A percentile compares a stretch with the other conserved stretches of the same genome.
phyloP scores from a whole-genome alignment of 2,888 invertebrate species.

The Oegoconia quadripuncta region DNA sequence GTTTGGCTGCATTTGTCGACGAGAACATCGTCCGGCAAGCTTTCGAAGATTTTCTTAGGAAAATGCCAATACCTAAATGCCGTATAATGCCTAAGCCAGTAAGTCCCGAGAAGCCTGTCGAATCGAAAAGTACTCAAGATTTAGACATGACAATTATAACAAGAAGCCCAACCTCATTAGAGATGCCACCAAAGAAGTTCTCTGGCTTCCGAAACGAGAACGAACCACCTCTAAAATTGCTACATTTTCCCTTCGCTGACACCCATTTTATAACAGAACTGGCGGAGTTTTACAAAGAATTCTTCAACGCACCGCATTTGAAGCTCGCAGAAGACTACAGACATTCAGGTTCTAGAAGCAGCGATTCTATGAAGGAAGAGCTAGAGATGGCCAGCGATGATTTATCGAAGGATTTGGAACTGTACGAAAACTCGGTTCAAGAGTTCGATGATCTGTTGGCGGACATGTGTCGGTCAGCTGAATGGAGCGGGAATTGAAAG shows the following conservation, averaged over 20 bases:
- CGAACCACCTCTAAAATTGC: constrained; percentile 83
- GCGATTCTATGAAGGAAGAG: constrained; percentile 36
- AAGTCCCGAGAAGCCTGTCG: constrained; percentile 27
- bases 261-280: constrained; percentile 85
- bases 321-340: constrained; percentile 49
- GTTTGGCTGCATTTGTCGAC: constrained; percentile 88
- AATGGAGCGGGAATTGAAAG: constrained; percentile 69
- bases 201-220: constrained; percentile 65
- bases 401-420: constrained; percentile 84
- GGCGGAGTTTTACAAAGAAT: constrained; percentile 88
- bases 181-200: constrained; percentile 66
- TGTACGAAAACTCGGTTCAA: constrained; percentile 85
- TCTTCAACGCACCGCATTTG: constrained; percentile 83
- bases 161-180: constrained; percentile 60
- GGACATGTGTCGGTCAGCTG: constrained; percentile 82
- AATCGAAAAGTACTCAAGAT: constrained; percentile 61
- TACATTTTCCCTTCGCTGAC: constrained; percentile 89
- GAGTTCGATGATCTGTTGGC: constrained; percentile 88
- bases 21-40: constrained; percentile 50
- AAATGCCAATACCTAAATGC: constrained; percentile 56
- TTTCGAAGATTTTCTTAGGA: constrained; percentile 56
- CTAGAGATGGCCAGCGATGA: constrained; percentile 66
- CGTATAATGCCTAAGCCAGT: constrained; percentile 60
- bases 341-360: constrained; percentile 28
- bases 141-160: constrained; percentile 44